Conservation (phyloP, 2,113 vertebrate genomes). For the Trinectes maculatus region DNA sequence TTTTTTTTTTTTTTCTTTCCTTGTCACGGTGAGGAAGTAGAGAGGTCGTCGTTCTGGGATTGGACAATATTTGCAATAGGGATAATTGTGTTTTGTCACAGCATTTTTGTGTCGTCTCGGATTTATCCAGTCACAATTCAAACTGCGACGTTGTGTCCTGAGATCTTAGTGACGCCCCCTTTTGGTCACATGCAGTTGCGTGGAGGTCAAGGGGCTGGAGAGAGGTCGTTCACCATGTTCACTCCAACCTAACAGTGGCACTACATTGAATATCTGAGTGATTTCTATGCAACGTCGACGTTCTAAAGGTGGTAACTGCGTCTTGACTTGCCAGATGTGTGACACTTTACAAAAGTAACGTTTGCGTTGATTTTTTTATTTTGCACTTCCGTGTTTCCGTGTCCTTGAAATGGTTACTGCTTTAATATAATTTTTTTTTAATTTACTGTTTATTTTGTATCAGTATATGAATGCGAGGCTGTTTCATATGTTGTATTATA, state of each 20-base stretch:
- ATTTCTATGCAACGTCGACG: slow-evolving; percentile 92
- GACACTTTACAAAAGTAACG: slow-evolving; percentile 15
- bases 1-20: slow-evolving; percentile 5
- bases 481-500: slow-evolving; percentile 67
- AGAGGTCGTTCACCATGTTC: slow-evolving; percentile 61
- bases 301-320: slow-evolving; percentile 68
- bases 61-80: slow-evolving; percentile 16
- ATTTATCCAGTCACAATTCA: neutral
- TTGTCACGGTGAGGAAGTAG: slow-evolving; percentile 20
- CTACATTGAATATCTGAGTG: slow-evolving; percentile 81
- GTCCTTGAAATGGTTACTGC: slow-evolving; percentile 41
- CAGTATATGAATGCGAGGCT: slow-evolving; percentile 30
- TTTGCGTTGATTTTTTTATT: slow-evolving; percentile 17
- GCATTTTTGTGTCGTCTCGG: slow-evolving; percentile 12
- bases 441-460: slow-evolving; percentile 54
- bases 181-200: neutral
- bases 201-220: slow-evolving; percentile 25
- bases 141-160: slow-evolving; percentile 4
- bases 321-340: slow-evolving; percentile 46
- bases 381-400: slow-evolving; percentile 35
- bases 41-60: slow-evolving; percentile 16
- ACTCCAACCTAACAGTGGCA: slow-evolving; percentile 60
- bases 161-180: neutral
- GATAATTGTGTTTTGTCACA: slow-evolving; percentile 20
- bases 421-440: slow-evolving; percentile 41